Evolutionary conservation across 2,797 vertebrate genomes (phyloP), one percentile per base, ranked within the genome.

Genomic region (Cryptoblepharus egeriae): DNA sequence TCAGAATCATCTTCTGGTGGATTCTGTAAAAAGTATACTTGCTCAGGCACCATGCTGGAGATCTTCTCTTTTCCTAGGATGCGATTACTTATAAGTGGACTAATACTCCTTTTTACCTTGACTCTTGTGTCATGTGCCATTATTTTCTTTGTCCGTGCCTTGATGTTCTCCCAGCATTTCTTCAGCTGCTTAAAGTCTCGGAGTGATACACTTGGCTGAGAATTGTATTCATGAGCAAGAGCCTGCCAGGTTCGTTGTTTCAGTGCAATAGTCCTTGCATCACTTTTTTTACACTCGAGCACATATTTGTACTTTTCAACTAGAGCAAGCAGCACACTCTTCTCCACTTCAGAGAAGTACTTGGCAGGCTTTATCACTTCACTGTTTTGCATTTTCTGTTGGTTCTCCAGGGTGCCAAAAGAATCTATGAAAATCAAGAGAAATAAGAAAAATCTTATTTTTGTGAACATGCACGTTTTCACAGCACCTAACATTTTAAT

Each of bases 91-190:
- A 96, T 94, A 76, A 96, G 94, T 0, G 96, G 96, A 77, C 96
- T 96, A 89, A 94, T 93, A 20, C 95, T 96, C 73, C 95, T 92
- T 89, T 96, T 96, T 87, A 94, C 95, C 77, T 96, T 96, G 93
- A 96, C 96, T 85, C 95, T 93, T 85, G 95, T 95, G 85, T 96
- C 96, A 86, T 96, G 96, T 84, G 96, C 95, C 96, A 96, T 96
- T 89, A 96, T 96, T 92, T 96, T 96, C 96, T 96, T 96, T 92
- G 96, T 96, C 95, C 96, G 94, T 86, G 96, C 96, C 88, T 96
- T 96, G 94, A 96, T 96, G 91, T 97, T 96, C 90, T 96, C 96
- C 96, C 96, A 96, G 88, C 96, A 96, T 95, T 97, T 96, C 91
- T 96, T 96, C 74, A 96, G 86, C 86, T 97, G 96, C 82, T 96